Evolutionary conservation across 2,888 invertebrate species (phyloP), one percentile per base, ranked within the genome.

Genomic region (Phortica okadai): DNA sequence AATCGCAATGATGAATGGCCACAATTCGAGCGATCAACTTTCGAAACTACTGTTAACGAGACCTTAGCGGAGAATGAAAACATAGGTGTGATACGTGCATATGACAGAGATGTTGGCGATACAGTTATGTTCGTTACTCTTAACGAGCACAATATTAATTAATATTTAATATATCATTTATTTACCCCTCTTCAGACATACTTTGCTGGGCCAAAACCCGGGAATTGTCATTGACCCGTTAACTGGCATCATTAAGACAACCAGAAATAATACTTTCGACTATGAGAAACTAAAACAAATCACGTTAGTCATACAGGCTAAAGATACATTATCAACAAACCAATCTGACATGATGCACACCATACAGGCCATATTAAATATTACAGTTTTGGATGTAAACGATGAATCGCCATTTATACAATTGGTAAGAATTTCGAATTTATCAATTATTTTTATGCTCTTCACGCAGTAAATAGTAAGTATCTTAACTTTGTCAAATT

Each of bases 1-100:
- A 95, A 96, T 90, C 93, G 93, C 92, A 96, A 96, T 89, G 96
- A 96, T 86, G 95, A 95, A 88, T 83, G 91, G 80, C 96, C 96
- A 0, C 92, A 92, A 79, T 96, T 96, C 88, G 84, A 89, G 6
- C 77, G 89, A 3, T 82, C 85, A 14, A 87, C 89, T 5, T 89
- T 91, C 54, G 91, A 84, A 0, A 92, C 92, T 0, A 81, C 89
- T 6, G 91, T 94, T 74, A 89, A 92, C 14, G 96, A 95, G 91
- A 94, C 93, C 21, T 93, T 93, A 44, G 91, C 90, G 0, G 90
- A 85, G 2, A 93, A 92, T 2, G 91, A 90, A 78, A 77, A 81
- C 5, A 92, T 96, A n/a, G 92, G 90, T 1, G 92, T 88, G 1
- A 91, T 95, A 5, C 80, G 83, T 6, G 96, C 96, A 0, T 88